phyloP scores from a whole-genome alignment of 2,113 vertebrate genomes.

The Genyomyrus donnyi region DNA sequence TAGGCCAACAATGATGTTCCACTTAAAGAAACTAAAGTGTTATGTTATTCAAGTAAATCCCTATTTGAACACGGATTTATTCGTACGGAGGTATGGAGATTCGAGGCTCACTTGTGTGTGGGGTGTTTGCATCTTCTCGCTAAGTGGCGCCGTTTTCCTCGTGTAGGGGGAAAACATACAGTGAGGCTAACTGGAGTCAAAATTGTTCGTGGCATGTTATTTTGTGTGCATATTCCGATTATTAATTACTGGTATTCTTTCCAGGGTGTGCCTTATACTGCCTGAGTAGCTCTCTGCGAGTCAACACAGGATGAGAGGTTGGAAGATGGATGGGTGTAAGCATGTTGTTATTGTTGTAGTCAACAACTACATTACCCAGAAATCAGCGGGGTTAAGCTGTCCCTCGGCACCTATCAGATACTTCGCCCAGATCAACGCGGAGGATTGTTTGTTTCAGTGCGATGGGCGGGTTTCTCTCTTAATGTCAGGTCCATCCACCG shows the following conservation, averaged over 20 bases:
- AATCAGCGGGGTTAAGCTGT: slow-evolving; percentile 19
- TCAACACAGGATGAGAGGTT: background rate
- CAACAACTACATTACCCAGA: slow-evolving; percentile 52
- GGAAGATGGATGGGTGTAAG: background rate
- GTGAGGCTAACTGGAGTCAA: background rate
- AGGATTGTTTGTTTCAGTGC: slow-evolving; percentile 28
- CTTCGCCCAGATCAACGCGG: slow-evolving; percentile 34
- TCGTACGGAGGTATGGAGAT: background rate
- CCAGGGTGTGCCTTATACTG: background rate
- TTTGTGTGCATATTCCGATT: background rate
- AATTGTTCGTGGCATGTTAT: background rate
- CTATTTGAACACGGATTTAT: background rate
- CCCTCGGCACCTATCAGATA: slow-evolving; percentile 37
- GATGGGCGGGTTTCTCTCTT: background rate
- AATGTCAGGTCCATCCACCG: background rate
- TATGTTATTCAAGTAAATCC: background rate
- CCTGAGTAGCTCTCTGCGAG: background rate
- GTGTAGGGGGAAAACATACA: background rate
- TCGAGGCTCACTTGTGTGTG: background rate
- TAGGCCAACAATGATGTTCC: background rate
- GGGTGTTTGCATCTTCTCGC: background rate
- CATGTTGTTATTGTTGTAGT: background rate
- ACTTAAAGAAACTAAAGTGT: background rate
- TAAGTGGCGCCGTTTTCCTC: background rate
- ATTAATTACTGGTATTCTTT: background rate